phyloP scores from a whole-genome alignment of 2,797 vertebrate genomes.

The Acrossocheilus fasciatus region DNA sequence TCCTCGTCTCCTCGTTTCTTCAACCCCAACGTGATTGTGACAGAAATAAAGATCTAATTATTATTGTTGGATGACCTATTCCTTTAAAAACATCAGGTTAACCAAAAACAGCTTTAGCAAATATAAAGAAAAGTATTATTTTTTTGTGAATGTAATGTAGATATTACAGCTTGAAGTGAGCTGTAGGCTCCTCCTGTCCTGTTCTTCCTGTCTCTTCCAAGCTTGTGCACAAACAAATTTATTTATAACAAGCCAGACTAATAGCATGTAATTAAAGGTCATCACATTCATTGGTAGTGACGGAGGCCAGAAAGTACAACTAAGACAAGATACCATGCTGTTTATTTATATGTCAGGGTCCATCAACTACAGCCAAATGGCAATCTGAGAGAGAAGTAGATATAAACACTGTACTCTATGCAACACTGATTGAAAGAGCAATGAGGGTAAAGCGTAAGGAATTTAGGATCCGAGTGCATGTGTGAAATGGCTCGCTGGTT shows the following conservation, averaged over 20 bases:
- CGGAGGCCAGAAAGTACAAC: conserved; percentile 55
- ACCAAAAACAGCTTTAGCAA: background rate
- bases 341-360: conserved; percentile 44
- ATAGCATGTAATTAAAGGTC: conserved; percentile 43
- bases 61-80: background rate
- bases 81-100: background rate
- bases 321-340: conserved; percentile 27
- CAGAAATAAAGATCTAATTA: background rate
- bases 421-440: conserved; percentile 50
- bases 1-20: no score
- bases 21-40: no score
- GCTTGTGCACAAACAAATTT: conserved; percentile 8
- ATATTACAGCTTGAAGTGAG: background rate
- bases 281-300: conserved; percentile 43
- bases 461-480: conserved; percentile 17
- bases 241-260: conserved; percentile 42
- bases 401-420: conserved; percentile 44
- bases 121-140: background rate
- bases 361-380: conserved; percentile 66
- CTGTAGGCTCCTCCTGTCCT: background rate
- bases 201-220: background rate
- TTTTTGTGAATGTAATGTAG: background rate
- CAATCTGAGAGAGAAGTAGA: conserved; percentile 15
- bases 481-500: conserved; percentile 11
- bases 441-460: background rate